A percentile compares a stretch with the other conserved stretches of the same genome.
phyloP scores from a whole-genome alignment of 2,113 vertebrate species.

The Tragelaphus scriptus region DNA sequence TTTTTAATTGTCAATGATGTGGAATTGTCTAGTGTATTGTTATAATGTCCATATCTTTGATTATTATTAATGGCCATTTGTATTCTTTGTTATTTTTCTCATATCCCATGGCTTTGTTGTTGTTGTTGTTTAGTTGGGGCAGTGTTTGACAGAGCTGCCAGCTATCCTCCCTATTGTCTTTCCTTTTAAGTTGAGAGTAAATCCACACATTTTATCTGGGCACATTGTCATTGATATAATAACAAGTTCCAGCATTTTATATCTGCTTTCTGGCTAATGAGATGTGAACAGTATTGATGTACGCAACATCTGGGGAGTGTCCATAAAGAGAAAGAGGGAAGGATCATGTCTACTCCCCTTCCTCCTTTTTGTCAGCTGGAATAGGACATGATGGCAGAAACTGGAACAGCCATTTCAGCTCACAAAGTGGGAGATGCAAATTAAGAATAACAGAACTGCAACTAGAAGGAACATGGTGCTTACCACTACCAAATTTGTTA shows the following conservation, averaged over 20 bases:
- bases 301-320: neutral
- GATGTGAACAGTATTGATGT: neutral
- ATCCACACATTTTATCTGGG: neutral
- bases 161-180: neutral
- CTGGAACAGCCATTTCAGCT: neutral
- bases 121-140: neutral
- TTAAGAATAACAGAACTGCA: neutral
- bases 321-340: neutral
- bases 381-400: neutral
- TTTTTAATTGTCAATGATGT: neutral
- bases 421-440: neutral
- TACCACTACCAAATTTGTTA: neutral
- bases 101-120: neutral
- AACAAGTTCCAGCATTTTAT: neutral
- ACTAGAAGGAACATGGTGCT: neutral
- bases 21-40: neutral
- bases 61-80: neutral
- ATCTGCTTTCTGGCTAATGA: neutral
- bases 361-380: neutral
- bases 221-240: neutral
- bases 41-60: neutral
- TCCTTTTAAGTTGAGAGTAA: neutral
- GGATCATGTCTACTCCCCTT: neutral
- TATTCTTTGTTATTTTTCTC: constrained; percentile 4
- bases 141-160: neutral